Percentiles rank a stretch among this genome's conserved stretches.
Evolutionary conservation across 2,113 vertebrate species (phyloP).

Genomic region (Heterotis niloticus): DNA sequence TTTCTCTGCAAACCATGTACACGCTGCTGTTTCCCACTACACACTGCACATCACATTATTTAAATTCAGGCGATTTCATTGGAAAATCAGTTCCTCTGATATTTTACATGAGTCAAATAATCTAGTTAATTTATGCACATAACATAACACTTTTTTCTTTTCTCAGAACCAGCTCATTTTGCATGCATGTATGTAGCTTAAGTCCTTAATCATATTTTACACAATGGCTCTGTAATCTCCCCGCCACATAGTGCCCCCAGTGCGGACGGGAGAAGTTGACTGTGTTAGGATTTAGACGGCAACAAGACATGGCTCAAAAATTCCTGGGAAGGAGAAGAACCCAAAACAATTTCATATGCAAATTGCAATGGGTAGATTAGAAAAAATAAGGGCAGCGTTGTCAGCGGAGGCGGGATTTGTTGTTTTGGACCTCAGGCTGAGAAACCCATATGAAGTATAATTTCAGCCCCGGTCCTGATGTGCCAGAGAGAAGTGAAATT

Average conservation of each 20-base stretch:
- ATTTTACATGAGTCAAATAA: conserved; percentile 31
- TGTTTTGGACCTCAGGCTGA: not conserved
- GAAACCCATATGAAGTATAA: not conserved
- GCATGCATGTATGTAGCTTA: conserved; percentile 33
- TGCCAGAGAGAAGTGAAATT: conserved; percentile 53
- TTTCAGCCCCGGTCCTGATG: conserved; percentile 55
- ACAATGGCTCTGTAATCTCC: conserved; percentile 38
- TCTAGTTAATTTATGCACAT: conserved; percentile 42
- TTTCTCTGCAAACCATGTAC: conserved; percentile 9
- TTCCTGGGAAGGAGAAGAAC: not conserved
- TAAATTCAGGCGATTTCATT: conserved; percentile 17
- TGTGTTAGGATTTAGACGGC: not conserved
- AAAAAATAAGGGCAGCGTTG: not conserved
- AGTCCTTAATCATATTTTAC: conserved; percentile 40
- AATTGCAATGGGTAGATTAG: not conserved
- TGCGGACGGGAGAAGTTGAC: not conserved
- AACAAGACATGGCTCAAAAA: not conserved
- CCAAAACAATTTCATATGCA: not conserved
- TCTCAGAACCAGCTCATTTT: conserved; percentile 38
- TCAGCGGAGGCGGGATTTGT: not conserved
- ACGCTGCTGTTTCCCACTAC: not conserved
- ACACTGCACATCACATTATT: conserved; percentile 18
- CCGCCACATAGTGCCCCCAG: not conserved
- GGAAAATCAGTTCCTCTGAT: conserved; percentile 26
- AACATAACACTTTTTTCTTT: conserved; percentile 31